These are phyloP conservation scores for Cryptocheilus praepositus DNA, from an alignment of 2,888 invertebrate genomes.

Conservation along the genomic window DNA sequence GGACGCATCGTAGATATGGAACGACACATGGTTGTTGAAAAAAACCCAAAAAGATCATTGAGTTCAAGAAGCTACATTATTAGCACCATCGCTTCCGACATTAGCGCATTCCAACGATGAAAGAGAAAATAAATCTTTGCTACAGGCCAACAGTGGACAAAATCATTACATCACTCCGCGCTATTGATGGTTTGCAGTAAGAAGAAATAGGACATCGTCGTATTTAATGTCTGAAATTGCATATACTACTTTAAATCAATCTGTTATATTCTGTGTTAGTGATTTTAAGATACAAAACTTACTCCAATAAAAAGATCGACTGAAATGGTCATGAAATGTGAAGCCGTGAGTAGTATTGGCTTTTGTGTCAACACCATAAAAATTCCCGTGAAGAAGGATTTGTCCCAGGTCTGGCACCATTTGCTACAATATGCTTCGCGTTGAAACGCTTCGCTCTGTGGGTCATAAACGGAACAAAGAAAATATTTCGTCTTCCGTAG, in stretches of 20 bases:
- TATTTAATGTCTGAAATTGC: slow-evolving; percentile 39
- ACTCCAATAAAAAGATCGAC: slow-evolving; percentile 57
- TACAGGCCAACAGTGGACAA: not conserved
- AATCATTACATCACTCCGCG: not conserved
- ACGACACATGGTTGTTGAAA: too few species aligned
- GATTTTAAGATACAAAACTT: slow-evolving; percentile 11
- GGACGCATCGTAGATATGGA: too few species aligned
- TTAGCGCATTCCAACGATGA: too few species aligned
- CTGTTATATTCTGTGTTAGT: too few species aligned
- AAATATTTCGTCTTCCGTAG: too few species aligned
- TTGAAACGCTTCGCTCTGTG: slow-evolving; percentile 53
- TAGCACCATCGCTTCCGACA: too few species aligned
- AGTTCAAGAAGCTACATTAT: too few species aligned
- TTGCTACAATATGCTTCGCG: slow-evolving; percentile 48
- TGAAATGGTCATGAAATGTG: slow-evolving; percentile 48
- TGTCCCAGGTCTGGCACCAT: slow-evolving; percentile 49
- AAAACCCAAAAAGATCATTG: too few species aligned
- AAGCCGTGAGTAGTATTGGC: slow-evolving; percentile 51
- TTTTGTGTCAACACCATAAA: slow-evolving; percentile 49
- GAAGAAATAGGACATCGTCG: slow-evolving; percentile 41
- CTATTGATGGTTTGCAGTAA: slow-evolving; percentile 36
- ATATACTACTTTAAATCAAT: too few species aligned
- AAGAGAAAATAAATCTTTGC: too few species aligned
- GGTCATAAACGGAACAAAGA: not conserved
- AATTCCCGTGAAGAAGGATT: slow-evolving; percentile 40